These are phyloP conservation scores for Synanthedon formicaeformis DNA, from an alignment of 2,888 invertebrate species.

Conservation along the genomic window DNA sequence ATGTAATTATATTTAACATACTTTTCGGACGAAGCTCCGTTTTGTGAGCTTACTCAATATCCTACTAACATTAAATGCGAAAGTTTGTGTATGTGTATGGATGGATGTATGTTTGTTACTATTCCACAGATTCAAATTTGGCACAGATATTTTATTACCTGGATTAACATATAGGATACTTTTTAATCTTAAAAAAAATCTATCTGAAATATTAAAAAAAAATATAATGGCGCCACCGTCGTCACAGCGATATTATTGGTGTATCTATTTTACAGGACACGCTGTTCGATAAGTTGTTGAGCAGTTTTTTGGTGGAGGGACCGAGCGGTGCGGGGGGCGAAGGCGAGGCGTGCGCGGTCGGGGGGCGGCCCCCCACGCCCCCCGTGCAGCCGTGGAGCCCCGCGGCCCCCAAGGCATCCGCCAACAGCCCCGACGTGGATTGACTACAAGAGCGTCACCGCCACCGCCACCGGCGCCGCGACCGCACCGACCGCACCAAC, in stretches of 20 bases:
- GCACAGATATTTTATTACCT: too few species aligned
- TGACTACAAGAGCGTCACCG: background rate
- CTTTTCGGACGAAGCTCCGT: too few species aligned
- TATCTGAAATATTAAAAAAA: too few species aligned
- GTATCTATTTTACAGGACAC: constrained; percentile 35
- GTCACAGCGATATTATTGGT: too few species aligned
- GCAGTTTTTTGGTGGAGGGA: constrained; percentile 44
- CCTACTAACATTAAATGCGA: too few species aligned
- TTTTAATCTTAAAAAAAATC: background rate
- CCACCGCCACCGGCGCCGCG: background rate
- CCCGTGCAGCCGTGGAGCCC: constrained; percentile 47
- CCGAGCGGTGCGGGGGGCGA: constrained; percentile 4
- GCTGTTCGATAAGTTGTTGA: constrained; percentile 56
- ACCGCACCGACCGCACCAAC: background rate
- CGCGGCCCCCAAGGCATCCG: background rate
- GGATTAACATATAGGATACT: too few species aligned
- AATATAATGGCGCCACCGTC: too few species aligned
- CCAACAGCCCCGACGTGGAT: background rate
- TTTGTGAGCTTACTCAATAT: too few species aligned
- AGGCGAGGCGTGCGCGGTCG: constrained; percentile 8
- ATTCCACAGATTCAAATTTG: too few species aligned
- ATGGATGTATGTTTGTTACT: too few species aligned
- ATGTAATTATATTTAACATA: constrained; percentile 18
- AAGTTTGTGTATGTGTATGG: too few species aligned
- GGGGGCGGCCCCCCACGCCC: constrained; percentile 25